phyloP scores from a whole-genome alignment of 2,888 invertebrate genomes.

The Eristalinus aeneus region DNA sequence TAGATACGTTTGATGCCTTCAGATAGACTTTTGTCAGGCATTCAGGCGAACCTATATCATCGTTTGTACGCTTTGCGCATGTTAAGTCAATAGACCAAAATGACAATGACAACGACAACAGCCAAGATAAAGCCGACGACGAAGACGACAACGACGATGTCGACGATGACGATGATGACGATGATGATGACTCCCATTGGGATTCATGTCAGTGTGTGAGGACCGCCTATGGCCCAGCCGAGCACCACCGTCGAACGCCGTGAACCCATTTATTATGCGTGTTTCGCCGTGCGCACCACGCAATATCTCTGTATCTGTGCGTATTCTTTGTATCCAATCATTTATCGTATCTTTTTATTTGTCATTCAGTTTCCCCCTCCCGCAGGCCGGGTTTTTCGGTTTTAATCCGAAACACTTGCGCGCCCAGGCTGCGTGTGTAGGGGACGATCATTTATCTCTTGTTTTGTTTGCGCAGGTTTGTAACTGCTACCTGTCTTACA shows the following conservation, averaged over 20 bases:
- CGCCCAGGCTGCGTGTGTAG: slow-evolving; percentile 40
- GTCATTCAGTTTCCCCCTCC: slow-evolving; percentile 55
- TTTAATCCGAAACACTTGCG: slow-evolving; percentile 71
- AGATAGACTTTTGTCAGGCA: slow-evolving; percentile 61
- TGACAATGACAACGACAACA: background rate
- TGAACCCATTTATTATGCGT: slow-evolving; percentile 63
- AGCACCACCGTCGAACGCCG: slow-evolving; percentile 48
- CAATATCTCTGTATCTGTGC: slow-evolving; percentile 36
- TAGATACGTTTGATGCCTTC: slow-evolving; percentile 63
- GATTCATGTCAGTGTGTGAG: slow-evolving; percentile 37
- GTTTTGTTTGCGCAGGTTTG: slow-evolving; percentile 49
- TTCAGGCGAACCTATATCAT: slow-evolving; percentile 59
- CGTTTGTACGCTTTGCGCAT: slow-evolving; percentile 68
- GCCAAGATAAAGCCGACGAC: background rate
- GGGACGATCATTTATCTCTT: slow-evolving; percentile 38
- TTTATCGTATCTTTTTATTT: slow-evolving; percentile 73
- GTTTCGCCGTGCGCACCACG: slow-evolving; percentile 55
- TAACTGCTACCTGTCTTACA: slow-evolving; percentile 69
- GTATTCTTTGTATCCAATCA: slow-evolving; percentile 76
- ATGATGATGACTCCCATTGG: slow-evolving; percentile 36
- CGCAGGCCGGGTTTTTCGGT: background rate
- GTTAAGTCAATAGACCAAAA: slow-evolving; percentile 43
- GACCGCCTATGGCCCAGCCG: slow-evolving; percentile 19
- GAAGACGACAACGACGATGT: background rate
- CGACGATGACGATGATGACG: background rate